Evolutionary conservation across 2,888 invertebrate species (phyloP).

Genomic region (Latheticus oryzae): DNA sequence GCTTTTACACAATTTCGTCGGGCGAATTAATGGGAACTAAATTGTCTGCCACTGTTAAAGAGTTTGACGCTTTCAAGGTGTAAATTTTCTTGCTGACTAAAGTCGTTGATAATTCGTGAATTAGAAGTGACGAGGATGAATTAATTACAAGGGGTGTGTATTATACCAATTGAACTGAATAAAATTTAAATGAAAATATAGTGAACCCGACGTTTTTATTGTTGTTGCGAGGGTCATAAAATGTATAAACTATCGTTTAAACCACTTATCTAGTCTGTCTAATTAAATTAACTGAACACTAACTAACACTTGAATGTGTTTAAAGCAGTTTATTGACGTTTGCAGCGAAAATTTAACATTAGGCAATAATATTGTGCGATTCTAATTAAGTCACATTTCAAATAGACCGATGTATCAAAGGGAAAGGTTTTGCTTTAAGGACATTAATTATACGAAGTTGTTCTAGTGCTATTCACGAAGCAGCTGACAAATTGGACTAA

Average conservation of each 20-base stretch:
- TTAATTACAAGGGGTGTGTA: slow-evolving; percentile 11
- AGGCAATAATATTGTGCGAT: slow-evolving; percentile 32
- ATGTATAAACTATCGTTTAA: slow-evolving; percentile 38
- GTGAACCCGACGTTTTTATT: slow-evolving; percentile 15
- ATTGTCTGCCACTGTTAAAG: background rate
- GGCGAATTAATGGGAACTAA: slow-evolving; percentile 2
- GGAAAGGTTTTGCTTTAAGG: slow-evolving; percentile 40
- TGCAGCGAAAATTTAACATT: slow-evolving; percentile 34
- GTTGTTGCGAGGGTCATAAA: slow-evolving; percentile 31
- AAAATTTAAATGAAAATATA: slow-evolving; percentile 8
- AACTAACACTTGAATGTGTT: slow-evolving; percentile 37
- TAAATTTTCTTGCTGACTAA: slow-evolving; percentile 12
- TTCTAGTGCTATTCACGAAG: slow-evolving; percentile 35
- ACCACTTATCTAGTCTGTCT: slow-evolving; percentile 28
- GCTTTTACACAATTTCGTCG: slow-evolving; percentile 10
- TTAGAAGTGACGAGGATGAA: slow-evolving; percentile 10
- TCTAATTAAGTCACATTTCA: slow-evolving; percentile 38
- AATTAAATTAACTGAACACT: slow-evolving; percentile 39
- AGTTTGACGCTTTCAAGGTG: slow-evolving; percentile 8
- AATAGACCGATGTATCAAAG: slow-evolving; percentile 38
- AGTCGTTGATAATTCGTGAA: slow-evolving; percentile 16
- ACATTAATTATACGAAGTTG: slow-evolving; percentile 40
- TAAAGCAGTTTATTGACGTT: slow-evolving; percentile 23
- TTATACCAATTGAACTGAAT: slow-evolving; percentile 5
- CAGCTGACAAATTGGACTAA: slow-evolving; percentile 36